These are phyloP conservation scores for Premnoplex brunnescens DNA, from an alignment of 2,797 vertebrate genomes.

Conservation along the genomic window DNA sequence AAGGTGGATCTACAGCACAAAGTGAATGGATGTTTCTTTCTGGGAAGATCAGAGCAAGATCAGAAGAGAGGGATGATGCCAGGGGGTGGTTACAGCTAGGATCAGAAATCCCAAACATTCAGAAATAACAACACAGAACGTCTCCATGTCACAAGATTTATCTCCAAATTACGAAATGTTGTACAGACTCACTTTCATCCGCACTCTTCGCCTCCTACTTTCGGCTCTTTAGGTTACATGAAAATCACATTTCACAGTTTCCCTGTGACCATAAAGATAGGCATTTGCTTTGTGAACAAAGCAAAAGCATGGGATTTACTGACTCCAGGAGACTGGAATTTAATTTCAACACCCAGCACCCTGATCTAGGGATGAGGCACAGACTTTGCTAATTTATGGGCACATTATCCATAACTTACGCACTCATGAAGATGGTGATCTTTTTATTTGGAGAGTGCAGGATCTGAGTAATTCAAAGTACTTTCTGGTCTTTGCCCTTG, in stretches of 20 bases:
- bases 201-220: constrained; percentile 16
- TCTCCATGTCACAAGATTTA: constrained; percentile 14
- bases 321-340: neutral
- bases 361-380: neutral
- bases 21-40: neutral
- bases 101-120: constrained; percentile 20
- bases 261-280: neutral
- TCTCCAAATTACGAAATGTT: neutral
- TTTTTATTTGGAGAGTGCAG: neutral
- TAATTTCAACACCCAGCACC: neutral
- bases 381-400: neutral
- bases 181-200: constrained; percentile 11
- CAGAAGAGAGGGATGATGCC: constrained; percentile 12
- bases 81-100: neutral
- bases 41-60: neutral
- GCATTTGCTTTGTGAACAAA: neutral
- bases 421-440: accelerated
- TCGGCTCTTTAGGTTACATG: neutral
- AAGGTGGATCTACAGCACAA: neutral
- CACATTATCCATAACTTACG: neutral
- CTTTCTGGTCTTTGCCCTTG: neutral
- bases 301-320: neutral
- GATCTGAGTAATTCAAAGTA: neutral
- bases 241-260: constrained; percentile 41
- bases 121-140: constrained; percentile 7